Base-by-base conservation (phyloP, 2,888 invertebrate species). In the Polia nebulosa region DNA sequence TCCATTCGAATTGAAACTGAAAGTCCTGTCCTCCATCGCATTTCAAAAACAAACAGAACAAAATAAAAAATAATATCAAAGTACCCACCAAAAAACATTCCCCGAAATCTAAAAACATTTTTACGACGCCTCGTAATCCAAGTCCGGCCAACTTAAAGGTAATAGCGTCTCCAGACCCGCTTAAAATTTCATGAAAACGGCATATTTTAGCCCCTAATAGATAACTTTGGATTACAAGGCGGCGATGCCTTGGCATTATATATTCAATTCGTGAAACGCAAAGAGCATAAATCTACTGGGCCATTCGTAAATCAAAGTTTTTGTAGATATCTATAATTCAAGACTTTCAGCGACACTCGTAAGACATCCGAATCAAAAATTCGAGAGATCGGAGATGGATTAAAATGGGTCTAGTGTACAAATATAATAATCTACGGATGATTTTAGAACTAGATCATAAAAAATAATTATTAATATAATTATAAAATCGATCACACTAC, bases 301-400 rank as follows among this genome's bases (percentile, higher is more conserved):
- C 87, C 88, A 87, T 87, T 82, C 89, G 90, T 93, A 93, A 93
- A 93, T 94, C 93, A 92, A 92, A 92, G 88, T 93, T 94, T 93
- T 93, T 91, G 91, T 87, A 82, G 85, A 85, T 89, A 92, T 93
- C 91, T 91, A 91, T 91, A 89, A 92, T 92, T 91, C 90, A 92
- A 76, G 73, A 85, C 82, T 82, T 85, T 85, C 81, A 78, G 81
- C 78, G 87, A 87, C 85, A 85, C 81, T 84, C 76, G 80, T 80
- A 58, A 52, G 66, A 52, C 13, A 11, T 51, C 25, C 9, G 9
- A 66, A 76, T 73, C 70, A 76, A 72, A 78, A 74, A 72, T 65
- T 44, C 67, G 47, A 66, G 66, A 70, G 47, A 69, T 78, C 69
- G 29, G 8, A 49, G 39, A 60, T 41, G 25, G 20, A 65, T 65